These are phyloP conservation scores for Entomobrya proxima DNA, from an alignment of 2,888 invertebrate genomes.

Conservation along the genomic window DNA sequence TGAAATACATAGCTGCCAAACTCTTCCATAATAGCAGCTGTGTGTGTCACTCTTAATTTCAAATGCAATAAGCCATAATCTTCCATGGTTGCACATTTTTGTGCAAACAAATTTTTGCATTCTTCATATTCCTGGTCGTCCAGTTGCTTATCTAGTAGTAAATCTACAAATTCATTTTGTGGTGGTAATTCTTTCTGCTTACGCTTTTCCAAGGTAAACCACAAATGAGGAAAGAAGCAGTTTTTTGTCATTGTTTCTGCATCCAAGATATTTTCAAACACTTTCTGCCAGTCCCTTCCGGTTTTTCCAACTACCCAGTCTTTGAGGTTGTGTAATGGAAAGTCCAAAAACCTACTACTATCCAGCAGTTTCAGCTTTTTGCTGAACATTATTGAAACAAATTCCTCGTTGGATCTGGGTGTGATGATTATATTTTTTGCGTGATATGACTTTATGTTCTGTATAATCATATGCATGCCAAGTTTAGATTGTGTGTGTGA, in stretches of 20 bases:
- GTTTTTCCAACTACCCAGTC: no score
- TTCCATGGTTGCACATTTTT: not conserved
- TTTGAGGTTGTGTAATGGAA: not conserved
- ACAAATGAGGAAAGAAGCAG: not conserved
- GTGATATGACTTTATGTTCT: not conserved
- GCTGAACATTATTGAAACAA: not conserved
- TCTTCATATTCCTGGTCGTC: not conserved
- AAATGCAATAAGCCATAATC: not conserved
- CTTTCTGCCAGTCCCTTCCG: no score
- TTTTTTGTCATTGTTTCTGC: not conserved
- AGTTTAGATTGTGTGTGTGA: not conserved
- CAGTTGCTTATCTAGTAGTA: not conserved
- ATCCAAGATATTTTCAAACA: not conserved
- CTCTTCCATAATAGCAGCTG: not conserved
- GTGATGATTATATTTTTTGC: not conserved
- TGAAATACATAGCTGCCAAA: not conserved
- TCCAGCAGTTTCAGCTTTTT: not conserved
- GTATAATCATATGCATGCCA: not conserved
- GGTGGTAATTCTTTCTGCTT: no score
- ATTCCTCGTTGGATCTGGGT: not conserved
- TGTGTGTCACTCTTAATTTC: not conserved
- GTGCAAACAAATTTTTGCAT: not conserved
- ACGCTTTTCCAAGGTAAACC: not conserved
- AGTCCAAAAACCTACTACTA: not conserved
- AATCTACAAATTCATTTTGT: not conserved